These are phyloP conservation scores for Stenopsyche tienmushanensis DNA, from an alignment of 1,140 invertebrate genomes.

Conservation along the genomic window DNA sequence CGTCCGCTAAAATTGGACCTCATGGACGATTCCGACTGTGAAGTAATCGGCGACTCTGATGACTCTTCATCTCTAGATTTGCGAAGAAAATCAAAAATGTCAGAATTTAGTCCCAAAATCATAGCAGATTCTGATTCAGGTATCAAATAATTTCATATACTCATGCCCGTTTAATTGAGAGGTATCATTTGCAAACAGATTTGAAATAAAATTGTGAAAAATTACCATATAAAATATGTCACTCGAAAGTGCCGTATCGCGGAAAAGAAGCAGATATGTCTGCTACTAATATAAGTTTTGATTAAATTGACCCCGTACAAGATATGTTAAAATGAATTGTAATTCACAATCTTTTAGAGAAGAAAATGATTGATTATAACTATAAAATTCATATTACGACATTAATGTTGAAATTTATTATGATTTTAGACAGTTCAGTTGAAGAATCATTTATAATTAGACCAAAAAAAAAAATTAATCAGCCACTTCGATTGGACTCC, in stretches of 20 bases:
- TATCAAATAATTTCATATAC: too few relatives aligned
- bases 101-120: slow-evolving; percentile 7
- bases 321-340: too few relatives aligned
- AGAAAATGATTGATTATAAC: too few relatives aligned
- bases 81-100: neutral
- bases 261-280: too few relatives aligned
- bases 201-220: too few relatives aligned
- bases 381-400: neutral
- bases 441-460: neutral
- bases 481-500: neutral
- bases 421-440: neutral
- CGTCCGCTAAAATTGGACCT: neutral
- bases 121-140: slow-evolving; percentile 25
- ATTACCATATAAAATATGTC: too few relatives aligned
- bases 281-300: too few relatives aligned
- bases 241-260: too few relatives aligned
- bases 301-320: too few relatives aligned
- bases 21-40: slow-evolving; percentile 6
- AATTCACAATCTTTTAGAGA: too few relatives aligned
- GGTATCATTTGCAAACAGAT: too few relatives aligned
- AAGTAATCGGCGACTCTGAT: slow-evolving; percentile 20
- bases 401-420: neutral
- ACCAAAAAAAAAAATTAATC: slow-evolving; percentile 1
- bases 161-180: too few relatives aligned
- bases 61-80: slow-evolving; percentile 15